Evolutionary conservation across 2,797 vertebrate species (phyloP).

Genomic region (Acanthurus tractus): DNA sequence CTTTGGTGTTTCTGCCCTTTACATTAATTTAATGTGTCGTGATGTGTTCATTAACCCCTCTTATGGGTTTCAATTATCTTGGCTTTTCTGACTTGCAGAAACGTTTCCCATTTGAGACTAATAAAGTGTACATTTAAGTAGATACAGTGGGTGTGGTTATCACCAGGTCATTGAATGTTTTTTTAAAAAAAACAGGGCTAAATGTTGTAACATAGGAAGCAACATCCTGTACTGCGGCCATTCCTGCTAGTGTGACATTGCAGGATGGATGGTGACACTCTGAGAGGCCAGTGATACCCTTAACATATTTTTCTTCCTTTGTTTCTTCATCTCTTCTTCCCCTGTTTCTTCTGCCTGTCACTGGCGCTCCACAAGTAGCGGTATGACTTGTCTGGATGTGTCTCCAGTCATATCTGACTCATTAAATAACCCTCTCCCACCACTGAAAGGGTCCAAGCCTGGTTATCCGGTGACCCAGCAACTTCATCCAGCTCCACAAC

Average conservation of each 20-base stretch:
- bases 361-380: constrained; percentile 48
- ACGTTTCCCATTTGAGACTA: constrained; percentile 10
- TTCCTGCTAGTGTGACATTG: constrained; percentile 52
- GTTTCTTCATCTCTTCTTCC: constrained; percentile 18
- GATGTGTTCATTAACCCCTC: constrained; percentile 29
- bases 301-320: constrained; percentile 28
- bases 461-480: constrained; percentile 66
- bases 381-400: constrained; percentile 63
- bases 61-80: constrained; percentile 12
- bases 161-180: constrained; percentile 14
- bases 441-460: constrained; percentile 42
- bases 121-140: constrained; percentile 17
- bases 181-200: constrained; percentile 24
- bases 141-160: constrained; percentile 17
- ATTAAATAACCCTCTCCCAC: constrained; percentile 54
- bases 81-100: constrained; percentile 25
- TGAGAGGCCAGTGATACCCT: constrained; percentile 25
- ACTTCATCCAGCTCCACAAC: constrained; percentile 53
- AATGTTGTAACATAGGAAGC: constrained; percentile 34
- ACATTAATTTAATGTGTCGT: constrained; percentile 7
- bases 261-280: constrained; percentile 43
- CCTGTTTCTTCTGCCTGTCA: constrained; percentile 52
- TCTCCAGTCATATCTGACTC: constrained; percentile 71
- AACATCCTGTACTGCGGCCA: background rate
- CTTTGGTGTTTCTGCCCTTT: constrained; percentile 35